Evolutionary conservation across 2,888 invertebrate species (phyloP).

Genomic region (Idaea dimidiata): DNA sequence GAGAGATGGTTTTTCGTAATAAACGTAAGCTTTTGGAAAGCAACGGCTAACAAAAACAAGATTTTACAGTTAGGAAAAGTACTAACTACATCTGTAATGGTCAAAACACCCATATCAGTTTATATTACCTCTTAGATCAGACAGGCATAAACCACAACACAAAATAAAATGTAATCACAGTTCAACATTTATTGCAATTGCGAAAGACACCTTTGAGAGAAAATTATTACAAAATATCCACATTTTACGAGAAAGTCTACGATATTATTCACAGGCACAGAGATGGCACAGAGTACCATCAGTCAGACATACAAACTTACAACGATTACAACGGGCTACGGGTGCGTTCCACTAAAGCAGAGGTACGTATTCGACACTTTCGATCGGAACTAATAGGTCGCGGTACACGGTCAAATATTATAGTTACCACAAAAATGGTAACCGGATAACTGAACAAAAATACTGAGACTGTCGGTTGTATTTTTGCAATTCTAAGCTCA

Average conservation of each 20-base stretch:
- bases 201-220: background rate
- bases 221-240: background rate
- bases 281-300: background rate
- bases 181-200: background rate
- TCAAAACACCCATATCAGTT: conserved; percentile 19
- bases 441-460: too few relatives aligned
- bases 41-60: conserved; percentile 29
- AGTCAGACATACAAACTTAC: too few relatives aligned
- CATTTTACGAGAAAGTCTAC: conserved; percentile 13
- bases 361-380: too few relatives aligned
- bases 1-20: background rate
- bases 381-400: too few relatives aligned
- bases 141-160: background rate
- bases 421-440: too few relatives aligned
- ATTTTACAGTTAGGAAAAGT: conserved; percentile 39
- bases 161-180: background rate
- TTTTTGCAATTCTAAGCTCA: too few relatives aligned
- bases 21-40: conserved; percentile 10
- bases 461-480: too few relatives aligned
- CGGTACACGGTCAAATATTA: too few relatives aligned
- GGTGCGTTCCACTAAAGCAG: too few relatives aligned
- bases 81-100: conserved; percentile 3
- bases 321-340: too few relatives aligned
- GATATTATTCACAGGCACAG: background rate
- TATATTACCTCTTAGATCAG: conserved; percentile 17